Evolutionary conservation across 1,140 invertebrate species (phyloP).

Genomic region (Pseudomyrmex concolor): DNA sequence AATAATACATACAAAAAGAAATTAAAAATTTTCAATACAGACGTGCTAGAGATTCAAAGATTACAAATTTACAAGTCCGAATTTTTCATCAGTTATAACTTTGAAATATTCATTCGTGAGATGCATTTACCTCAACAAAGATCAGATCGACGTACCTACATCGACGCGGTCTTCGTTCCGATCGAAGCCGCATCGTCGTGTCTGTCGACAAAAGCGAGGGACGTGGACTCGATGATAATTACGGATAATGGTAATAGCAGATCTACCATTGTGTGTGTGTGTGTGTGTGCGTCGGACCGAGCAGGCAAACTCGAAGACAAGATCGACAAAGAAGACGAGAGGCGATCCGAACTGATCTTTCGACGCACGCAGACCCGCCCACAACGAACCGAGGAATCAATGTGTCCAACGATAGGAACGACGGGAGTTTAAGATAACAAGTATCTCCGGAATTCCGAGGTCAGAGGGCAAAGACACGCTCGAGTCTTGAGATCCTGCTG

Average conservation of each 20-base stretch:
- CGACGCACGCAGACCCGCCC: conserved; percentile 55
- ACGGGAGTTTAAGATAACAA: conserved; percentile 53
- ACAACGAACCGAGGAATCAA: conserved; percentile 58
- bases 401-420: conserved; percentile 55
- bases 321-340: conserved; percentile 29
- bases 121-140: not conserved
- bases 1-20: no score
- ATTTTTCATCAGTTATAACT: not conserved
- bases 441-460: conserved; percentile 51
- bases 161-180: not conserved
- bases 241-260: conserved; percentile 50
- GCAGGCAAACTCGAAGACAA: conserved; percentile 24
- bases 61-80: not conserved
- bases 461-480: conserved; percentile 37
- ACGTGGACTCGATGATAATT: conserved; percentile 48
- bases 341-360: conserved; percentile 58
- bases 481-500: conserved; percentile 39
- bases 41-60: no score
- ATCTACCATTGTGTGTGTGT: conserved; percentile 1
- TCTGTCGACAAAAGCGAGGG: conserved; percentile 40
- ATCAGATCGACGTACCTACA: not conserved
- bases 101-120: not conserved
- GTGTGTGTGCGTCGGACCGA: conserved; percentile 4
- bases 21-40: no score
- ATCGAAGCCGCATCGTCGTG: conserved; percentile 3